These are phyloP conservation scores for Invenusta paracnida DNA, from an alignment of 2,888 invertebrate species.

Conservation along the genomic window DNA sequence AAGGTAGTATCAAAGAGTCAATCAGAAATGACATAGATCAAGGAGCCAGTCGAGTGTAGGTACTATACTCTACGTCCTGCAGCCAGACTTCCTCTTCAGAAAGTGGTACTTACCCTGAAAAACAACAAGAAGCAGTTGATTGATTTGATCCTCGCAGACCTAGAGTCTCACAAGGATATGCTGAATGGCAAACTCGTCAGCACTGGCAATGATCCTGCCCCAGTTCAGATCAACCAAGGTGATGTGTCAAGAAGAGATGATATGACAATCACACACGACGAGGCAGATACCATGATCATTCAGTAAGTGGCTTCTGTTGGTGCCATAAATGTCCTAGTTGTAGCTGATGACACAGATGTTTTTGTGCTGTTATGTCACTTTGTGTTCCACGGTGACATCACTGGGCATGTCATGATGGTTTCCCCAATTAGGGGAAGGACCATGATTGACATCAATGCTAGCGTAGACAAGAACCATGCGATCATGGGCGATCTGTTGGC, in stretches of 20 bases:
- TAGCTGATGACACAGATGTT: conserved; percentile 28
- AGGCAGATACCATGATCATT: neutral
- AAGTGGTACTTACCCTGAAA: conserved; percentile 44
- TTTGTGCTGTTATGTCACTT: conserved; percentile 22
- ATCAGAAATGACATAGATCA: conserved; percentile 12
- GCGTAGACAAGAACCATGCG: conserved; percentile 15
- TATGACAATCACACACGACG: conserved; percentile 44
- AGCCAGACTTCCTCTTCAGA: conserved; percentile 41
- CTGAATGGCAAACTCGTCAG: conserved; percentile 30
- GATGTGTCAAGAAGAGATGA: conserved; percentile 46
- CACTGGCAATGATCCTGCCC: conserved; percentile 36
- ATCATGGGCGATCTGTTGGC: conserved; percentile 33
- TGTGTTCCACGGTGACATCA: conserved; percentile 26
- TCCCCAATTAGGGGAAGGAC: conserved; percentile 29
- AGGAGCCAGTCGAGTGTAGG: conserved; percentile 12
- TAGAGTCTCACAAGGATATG: conserved; percentile 30
- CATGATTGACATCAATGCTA: conserved; percentile 35
- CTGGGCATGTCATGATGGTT: conserved; percentile 2
- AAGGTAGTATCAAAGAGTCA: conserved; percentile 29
- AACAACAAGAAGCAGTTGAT: conserved; percentile 46
- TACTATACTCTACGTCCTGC: neutral
- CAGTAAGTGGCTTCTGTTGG: neutral
- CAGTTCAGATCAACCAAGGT: neutral
- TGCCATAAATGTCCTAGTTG: neutral
- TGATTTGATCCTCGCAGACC: conserved; percentile 43